Evolutionary conservation across 37 sponge, comb jelly and placozoan genomes (phyloP).

Genomic region (Chondrilla cf. caribensis): DNA sequence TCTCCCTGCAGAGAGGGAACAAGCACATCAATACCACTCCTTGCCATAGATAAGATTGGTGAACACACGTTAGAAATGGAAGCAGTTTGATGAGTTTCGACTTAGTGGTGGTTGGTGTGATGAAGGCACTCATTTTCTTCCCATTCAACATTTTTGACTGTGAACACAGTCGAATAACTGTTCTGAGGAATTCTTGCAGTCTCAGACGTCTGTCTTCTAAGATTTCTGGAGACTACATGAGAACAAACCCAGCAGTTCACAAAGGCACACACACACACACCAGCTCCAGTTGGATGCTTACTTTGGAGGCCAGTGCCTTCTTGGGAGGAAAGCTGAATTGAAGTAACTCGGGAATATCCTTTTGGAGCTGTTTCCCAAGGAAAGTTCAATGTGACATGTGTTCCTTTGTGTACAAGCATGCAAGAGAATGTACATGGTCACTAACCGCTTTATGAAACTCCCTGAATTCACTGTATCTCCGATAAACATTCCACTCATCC

Average conservation of each 20-base stretch:
- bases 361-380: background rate
- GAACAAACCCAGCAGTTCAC: background rate
- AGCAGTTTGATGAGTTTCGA: constrained; percentile 53
- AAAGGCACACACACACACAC: background rate
- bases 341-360: constrained; percentile 31
- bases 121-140: constrained; percentile 13
- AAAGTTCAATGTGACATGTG: too few relatives aligned
- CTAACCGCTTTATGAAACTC: constrained; percentile 78
- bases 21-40: background rate
- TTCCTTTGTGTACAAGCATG: too few relatives aligned
- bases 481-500: constrained; percentile 96
- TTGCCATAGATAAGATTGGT: background rate
- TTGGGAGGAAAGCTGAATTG: constrained; percentile 88
- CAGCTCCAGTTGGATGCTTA: constrained; percentile 5
- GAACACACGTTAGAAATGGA: constrained; percentile 75
- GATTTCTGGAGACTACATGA: constrained; percentile 57
- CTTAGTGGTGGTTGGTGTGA: constrained; percentile 47
- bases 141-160: background rate
- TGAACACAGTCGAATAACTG: constrained; percentile 51
- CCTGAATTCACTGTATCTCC: constrained; percentile 90
- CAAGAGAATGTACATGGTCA: too few relatives aligned
- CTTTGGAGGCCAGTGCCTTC: constrained; percentile 77
- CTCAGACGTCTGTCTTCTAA: constrained; percentile 64
- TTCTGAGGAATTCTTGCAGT: constrained; percentile 74
- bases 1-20: background rate